phyloP scores from a whole-genome alignment of 1,140 invertebrate genomes.

The Wiebesia pumilae region DNA sequence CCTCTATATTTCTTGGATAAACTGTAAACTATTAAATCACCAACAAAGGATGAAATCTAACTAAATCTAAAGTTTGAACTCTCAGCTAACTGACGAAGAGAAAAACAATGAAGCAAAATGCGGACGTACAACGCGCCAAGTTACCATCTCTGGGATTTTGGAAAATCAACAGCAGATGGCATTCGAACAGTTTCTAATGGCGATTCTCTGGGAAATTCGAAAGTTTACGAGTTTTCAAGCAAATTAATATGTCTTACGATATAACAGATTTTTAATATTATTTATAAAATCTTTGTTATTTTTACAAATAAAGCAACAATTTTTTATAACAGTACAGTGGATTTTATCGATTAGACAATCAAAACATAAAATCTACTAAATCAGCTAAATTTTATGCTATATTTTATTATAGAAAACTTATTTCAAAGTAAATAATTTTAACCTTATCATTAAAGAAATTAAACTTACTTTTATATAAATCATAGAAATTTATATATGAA shows the following conservation, averaged over 20 bases:
- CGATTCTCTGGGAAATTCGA: constrained; percentile 13
- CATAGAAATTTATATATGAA: no score
- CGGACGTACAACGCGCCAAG: not conserved
- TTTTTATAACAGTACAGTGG: no score
- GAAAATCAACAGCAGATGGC: constrained; percentile 25
- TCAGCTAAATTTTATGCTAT: no score
- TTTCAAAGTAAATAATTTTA: no score
- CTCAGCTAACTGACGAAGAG: not conserved
- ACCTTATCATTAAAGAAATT: no score
- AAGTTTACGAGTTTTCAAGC: not conserved
- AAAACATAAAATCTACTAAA: no score
- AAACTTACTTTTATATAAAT: no score
- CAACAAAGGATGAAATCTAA: not conserved
- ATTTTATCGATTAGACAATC: no score
- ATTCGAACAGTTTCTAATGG: not conserved
- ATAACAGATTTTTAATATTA: no score
- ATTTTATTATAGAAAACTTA: no score
- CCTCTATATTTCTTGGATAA: not conserved
- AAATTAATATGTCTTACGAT: not conserved
- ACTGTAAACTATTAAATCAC: not conserved
- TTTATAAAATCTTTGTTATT: no score
- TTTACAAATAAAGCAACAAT: no score
- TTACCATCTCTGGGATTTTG: constrained; percentile 18
- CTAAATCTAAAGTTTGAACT: not conserved
- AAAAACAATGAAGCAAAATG: not conserved